Percentiles rank a stretch among this genome's conserved stretches.
These are phyloP conservation scores for Zenarchopterus dispar DNA, from an alignment of 2,797 vertebrate genomes.

Conservation along the genomic window DNA sequence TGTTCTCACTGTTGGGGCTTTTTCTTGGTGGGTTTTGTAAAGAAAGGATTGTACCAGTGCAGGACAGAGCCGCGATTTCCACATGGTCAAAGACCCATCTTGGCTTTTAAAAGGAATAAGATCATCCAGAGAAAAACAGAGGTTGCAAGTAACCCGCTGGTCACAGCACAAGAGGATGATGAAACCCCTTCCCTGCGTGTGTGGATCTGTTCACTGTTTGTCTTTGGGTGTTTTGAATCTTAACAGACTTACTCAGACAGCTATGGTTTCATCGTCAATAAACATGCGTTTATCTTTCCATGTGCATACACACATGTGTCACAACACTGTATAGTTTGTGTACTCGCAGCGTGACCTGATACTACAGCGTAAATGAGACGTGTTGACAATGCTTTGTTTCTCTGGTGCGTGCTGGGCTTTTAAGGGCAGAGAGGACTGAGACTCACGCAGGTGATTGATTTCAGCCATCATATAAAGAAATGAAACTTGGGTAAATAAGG, in stretches of 20 bases:
- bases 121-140: slow-evolving; percentile 63
- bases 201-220: slow-evolving; percentile 48
- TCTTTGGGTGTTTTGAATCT: slow-evolving; percentile 55
- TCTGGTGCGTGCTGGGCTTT: slow-evolving; percentile 20
- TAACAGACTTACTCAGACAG: slow-evolving; percentile 19
- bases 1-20: slow-evolving; percentile 27
- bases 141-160: slow-evolving; percentile 47
- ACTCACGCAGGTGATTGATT: slow-evolving; percentile 14
- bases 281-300: neutral
- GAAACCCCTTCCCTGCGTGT: slow-evolving; percentile 51
- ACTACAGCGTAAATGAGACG: slow-evolving; percentile 32
- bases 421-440: slow-evolving; percentile 19
- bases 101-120: slow-evolving; percentile 66
- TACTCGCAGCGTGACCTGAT: slow-evolving; percentile 18
- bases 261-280: slow-evolving; percentile 56
- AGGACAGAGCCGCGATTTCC: slow-evolving; percentile 26
- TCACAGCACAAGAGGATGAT: slow-evolving; percentile 64
- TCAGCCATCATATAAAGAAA: slow-evolving; percentile 23
- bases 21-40: slow-evolving; percentile 28
- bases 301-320: slow-evolving; percentile 12
- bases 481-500: neutral
- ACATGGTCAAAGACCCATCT: slow-evolving; percentile 37
- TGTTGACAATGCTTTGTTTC: slow-evolving; percentile 36
- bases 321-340: slow-evolving; percentile 18
- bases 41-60: slow-evolving; percentile 18